Conservation (phyloP, 2,113 vertebrate species). For the Nematolebias whitei region DNA sequence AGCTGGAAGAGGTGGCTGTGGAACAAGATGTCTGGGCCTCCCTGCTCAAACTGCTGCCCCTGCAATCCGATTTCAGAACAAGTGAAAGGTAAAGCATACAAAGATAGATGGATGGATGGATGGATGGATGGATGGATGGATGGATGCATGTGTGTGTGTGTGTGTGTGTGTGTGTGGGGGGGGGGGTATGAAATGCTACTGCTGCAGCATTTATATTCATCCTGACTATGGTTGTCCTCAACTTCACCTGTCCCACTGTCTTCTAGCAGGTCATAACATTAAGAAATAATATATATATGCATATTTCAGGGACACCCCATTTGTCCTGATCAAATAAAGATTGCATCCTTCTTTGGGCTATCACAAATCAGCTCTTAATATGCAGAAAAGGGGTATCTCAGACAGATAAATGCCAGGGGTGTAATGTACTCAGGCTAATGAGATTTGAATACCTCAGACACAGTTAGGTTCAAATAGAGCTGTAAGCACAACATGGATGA, state of each 20-base stretch:
- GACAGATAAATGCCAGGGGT: slow-evolving; percentile 52
- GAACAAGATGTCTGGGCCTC: too few species aligned
- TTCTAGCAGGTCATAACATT: slow-evolving; percentile 5
- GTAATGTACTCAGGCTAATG: slow-evolving; percentile 63
- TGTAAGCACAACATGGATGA: slow-evolving; percentile 62
- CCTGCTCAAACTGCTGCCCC: too few species aligned
- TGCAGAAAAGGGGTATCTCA: slow-evolving; percentile 43
- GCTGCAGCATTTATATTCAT: neutral
- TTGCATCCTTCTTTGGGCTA: slow-evolving; percentile 9
- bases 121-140: too few species aligned
- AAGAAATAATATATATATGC: slow-evolving; percentile 23
- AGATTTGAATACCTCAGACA: slow-evolving; percentile 61
- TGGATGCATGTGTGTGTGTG: too few species aligned
- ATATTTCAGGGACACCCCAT: slow-evolving; percentile 24
- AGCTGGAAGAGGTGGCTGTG: too few species aligned
- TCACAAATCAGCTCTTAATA: slow-evolving; percentile 43
- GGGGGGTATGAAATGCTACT: too few species aligned
- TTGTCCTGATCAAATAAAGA: slow-evolving; percentile 43
- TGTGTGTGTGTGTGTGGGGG: too few species aligned
- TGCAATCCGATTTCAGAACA: too few species aligned
- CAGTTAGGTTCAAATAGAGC: slow-evolving; percentile 46
- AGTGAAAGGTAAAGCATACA: too few species aligned
- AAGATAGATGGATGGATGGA: too few species aligned
- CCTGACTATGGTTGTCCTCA: neutral
- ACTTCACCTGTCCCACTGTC: slow-evolving; percentile 4